Evolutionary conservation across 2,888 invertebrate species (phyloP).

Genomic region (Phragmatobia fuliginosa): DNA sequence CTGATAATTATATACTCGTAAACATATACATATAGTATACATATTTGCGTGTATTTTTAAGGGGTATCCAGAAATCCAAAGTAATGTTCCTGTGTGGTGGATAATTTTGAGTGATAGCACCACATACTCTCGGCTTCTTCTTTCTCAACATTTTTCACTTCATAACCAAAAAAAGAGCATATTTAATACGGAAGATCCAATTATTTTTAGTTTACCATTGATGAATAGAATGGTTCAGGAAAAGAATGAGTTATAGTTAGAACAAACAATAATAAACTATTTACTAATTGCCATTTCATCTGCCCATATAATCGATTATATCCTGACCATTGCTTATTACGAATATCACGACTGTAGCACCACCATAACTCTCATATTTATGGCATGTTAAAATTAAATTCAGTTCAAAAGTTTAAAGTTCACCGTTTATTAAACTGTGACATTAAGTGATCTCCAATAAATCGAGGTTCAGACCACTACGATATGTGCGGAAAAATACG

Average conservation of each 20-base stretch:
- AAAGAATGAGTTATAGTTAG: neutral
- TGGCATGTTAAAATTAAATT: slow-evolving; percentile 4
- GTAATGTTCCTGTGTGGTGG: too few relatives aligned
- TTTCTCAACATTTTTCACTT: too few relatives aligned
- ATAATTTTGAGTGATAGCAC: too few relatives aligned
- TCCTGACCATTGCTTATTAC: neutral
- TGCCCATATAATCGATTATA: neutral
- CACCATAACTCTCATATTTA: neutral
- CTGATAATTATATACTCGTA: too few relatives aligned
- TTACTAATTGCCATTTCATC: too few relatives aligned
- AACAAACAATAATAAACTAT: neutral
- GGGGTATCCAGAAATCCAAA: too few relatives aligned
- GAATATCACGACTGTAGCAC: neutral
- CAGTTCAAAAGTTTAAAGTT: slow-evolving; percentile 14
- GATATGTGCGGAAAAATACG: slow-evolving; percentile 61
- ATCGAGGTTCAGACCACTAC: slow-evolving; percentile 51
- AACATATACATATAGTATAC: too few relatives aligned
- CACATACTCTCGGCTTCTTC: too few relatives aligned
- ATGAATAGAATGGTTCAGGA: neutral
- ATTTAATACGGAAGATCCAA: too few relatives aligned
- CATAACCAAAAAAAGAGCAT: too few relatives aligned
- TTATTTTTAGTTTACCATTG: too few relatives aligned
- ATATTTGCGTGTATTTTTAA: too few relatives aligned
- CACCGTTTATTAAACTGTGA: slow-evolving; percentile 26
- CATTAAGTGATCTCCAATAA: slow-evolving; percentile 50